A percentile compares a stretch with the other conserved stretches of the same genome.
phyloP scores from a whole-genome alignment of 2,888 invertebrate genomes.

The Spodoptera picta region DNA sequence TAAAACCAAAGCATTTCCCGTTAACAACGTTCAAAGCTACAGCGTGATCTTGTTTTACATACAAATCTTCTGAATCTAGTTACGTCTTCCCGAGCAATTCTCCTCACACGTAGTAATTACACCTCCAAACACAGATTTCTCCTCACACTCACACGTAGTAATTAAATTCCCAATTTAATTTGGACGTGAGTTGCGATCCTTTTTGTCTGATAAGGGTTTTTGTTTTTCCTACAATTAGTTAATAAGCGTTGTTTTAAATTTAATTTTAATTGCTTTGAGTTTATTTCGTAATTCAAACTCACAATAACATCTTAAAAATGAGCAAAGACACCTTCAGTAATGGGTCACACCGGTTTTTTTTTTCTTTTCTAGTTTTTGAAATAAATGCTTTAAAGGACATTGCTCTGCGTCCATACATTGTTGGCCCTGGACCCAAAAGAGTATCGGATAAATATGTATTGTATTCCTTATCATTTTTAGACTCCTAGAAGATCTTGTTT shows the following conservation, averaged over 20 bases:
- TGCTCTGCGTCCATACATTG: no score
- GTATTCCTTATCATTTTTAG: no score
- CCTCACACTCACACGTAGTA: constrained; percentile 14
- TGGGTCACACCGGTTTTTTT: no score
- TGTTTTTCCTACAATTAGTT: constrained; percentile 1
- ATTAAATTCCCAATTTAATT: constrained; percentile 41
- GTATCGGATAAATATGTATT: no score
- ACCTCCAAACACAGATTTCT: constrained; percentile 8
- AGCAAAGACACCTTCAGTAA: no score
- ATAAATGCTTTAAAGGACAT: no score
- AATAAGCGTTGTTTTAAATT: not conserved
- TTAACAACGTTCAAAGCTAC: constrained; percentile 1
- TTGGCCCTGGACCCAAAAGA: no score
- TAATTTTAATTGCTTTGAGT: no score
- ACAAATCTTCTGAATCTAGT: constrained; percentile 19
- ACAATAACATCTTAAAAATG: no score
- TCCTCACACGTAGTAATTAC: constrained; percentile 33
- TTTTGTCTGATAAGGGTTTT: constrained; percentile 11
- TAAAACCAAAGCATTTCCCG: not conserved
- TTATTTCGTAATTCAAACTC: no score
- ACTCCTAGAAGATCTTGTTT: no score
- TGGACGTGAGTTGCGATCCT: constrained; percentile 20
- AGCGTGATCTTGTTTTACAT: constrained; percentile 12
- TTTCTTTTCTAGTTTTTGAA: no score
- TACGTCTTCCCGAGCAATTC: constrained; percentile 15